Base-by-base conservation (phyloP, 2,113 vertebrate species). In the Prinia subflava region DNA sequence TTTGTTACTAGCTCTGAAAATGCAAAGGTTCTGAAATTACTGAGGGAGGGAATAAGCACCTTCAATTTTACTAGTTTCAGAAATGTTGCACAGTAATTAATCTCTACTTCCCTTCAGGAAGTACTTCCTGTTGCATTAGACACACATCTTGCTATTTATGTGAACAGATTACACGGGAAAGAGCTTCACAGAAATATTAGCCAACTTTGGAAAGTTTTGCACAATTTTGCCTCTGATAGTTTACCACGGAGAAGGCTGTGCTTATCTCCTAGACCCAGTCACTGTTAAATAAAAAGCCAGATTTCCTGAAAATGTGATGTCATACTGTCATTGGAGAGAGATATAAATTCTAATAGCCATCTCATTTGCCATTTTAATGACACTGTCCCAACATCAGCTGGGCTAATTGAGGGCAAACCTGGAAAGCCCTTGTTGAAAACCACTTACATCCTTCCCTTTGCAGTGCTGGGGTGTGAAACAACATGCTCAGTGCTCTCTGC, bases 341-440 rank as follows among this genome's bases (percentile, higher is more conserved):
- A 16, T 39, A 17, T 55, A 41, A 78, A 65, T 73, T 84, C 31
- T 44, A n/a, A 39, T 7, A 37, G 23, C 50, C 19, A 24, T 47
- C 0, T 0, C 1, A 1, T 42, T 7, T 56, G 13, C 46, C 7
- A 10, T 84, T 89, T 59, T 30, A 33, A 47, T 71, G 18, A 15
- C 44, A 41, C 10, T 46, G 53, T 56, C 16, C 23, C 11, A 63
- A 24, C 15, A 73, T 49, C 24, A n/a, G 4, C 20, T 68, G 81
- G 28, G 73, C 18, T 73, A 73, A 33, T 69, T 0, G 0, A 77
- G 53, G 22, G 21, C 63, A 89, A 64, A 44, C 5, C 11, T 31
- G 81, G 53, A 60, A 89, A 35, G 0, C 1, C 13, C 16, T 76
- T 67, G 6, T 24, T 75, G 46, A 55, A 78, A 88, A 79, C 4